A percentile compares a stretch with the other conserved stretches of the same genome.
Conservation (phyloP, 2,888 invertebrate species). For the Amblyjoppa fuscipennis region DNA sequence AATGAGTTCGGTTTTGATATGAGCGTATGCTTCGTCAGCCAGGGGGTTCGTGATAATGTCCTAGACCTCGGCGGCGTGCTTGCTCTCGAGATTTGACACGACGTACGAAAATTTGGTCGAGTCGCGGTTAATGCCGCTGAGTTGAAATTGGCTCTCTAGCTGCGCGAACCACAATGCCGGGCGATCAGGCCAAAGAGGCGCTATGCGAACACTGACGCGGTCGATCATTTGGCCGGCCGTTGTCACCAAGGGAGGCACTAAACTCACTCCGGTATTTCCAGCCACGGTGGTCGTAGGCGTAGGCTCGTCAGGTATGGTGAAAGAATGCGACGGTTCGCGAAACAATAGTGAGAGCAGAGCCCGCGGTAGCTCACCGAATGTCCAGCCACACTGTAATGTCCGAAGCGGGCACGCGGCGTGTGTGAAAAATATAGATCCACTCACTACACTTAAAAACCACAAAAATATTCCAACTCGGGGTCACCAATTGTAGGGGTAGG, state of each 20-base stretch:
- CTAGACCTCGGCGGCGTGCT: constrained; percentile 70
- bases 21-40: constrained; percentile 58
- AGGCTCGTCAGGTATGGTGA: neutral
- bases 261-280: neutral
- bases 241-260: neutral
- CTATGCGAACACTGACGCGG: constrained; percentile 58
- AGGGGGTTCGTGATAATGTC: constrained; percentile 73
- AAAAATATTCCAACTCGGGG: too few species aligned
- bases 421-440: neutral
- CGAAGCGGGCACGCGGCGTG: neutral
- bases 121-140: constrained; percentile 69
- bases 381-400: neutral
- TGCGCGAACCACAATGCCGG: constrained; percentile 77
- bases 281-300: neutral
- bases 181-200: constrained; percentile 73
- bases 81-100: constrained; percentile 65
- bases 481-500: too few species aligned
- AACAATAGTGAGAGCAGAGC: neutral
- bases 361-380: neutral
- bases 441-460: too few species aligned
- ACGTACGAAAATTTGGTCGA: constrained; percentile 71
- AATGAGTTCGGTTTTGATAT: constrained; percentile 75
- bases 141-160: constrained; percentile 73
- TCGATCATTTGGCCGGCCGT: neutral
- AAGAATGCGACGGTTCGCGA: neutral